phyloP scores from a whole-genome alignment of 2,797 vertebrate genomes.

The Anguilla obscura region DNA sequence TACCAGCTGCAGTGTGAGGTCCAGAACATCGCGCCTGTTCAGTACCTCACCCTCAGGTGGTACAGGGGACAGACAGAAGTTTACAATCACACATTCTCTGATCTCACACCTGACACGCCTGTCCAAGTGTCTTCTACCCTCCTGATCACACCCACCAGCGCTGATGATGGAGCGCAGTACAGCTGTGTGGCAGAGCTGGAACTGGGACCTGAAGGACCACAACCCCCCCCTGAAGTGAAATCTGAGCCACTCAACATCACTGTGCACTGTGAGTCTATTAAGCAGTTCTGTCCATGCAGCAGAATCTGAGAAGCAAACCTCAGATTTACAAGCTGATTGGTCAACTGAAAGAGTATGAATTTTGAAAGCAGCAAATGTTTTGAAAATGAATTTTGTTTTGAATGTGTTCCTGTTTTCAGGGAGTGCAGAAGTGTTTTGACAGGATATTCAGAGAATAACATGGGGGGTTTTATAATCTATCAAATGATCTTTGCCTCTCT shows the following conservation, averaged over 20 bases:
- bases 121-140: slow-evolving; percentile 79
- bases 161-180: slow-evolving; percentile 53
- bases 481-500: neutral
- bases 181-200: slow-evolving; percentile 59
- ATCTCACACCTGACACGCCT: slow-evolving; percentile 72
- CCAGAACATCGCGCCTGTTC: slow-evolving; percentile 79
- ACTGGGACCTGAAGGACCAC: slow-evolving; percentile 31
- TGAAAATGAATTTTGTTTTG: neutral
- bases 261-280: slow-evolving; percentile 40
- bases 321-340: neutral
- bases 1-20: slow-evolving; percentile 79
- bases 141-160: slow-evolving; percentile 67
- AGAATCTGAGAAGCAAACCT: neutral
- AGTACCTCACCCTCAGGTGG: slow-evolving; percentile 77
- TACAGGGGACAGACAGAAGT: slow-evolving; percentile 72
- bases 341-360: neutral
- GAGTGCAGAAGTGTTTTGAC: neutral
- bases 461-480: neutral
- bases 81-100: slow-evolving; percentile 74
- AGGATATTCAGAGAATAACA: too few species aligned
- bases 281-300: neutral
- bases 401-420: neutral
- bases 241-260: slow-evolving; percentile 37
- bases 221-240: fast-evolving
- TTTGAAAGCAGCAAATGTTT: neutral